A percentile compares a stretch with the other conserved stretches of the same genome.
Conservation (phyloP, 2,797 vertebrate species). For the Xenopus petersii region DNA sequence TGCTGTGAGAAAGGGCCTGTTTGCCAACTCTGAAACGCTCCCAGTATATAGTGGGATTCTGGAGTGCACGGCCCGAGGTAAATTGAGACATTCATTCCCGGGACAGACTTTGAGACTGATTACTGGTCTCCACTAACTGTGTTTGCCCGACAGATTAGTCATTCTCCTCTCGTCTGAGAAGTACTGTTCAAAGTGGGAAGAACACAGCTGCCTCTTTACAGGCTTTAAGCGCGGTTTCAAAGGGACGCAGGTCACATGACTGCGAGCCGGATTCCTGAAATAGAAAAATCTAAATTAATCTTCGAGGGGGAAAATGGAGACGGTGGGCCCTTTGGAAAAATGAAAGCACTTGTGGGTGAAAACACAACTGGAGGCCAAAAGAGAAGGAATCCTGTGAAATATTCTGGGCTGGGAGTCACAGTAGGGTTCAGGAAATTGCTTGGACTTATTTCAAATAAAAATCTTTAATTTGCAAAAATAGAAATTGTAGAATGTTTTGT, state of each 20-base stretch:
- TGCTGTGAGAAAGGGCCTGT: conserved; percentile 13
- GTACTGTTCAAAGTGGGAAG: conserved; percentile 62
- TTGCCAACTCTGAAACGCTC: conserved; percentile 41
- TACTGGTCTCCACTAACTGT: conserved; percentile 59
- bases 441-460: too few relatives aligned
- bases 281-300: conserved; percentile 68
- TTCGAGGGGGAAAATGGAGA: conserved; percentile 54
- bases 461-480: too few relatives aligned
- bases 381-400: conserved; percentile 55
- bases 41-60: conserved; percentile 50
- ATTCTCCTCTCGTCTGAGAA: conserved; percentile 62
- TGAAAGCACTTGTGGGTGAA: conserved; percentile 61
- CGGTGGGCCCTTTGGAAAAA: conserved; percentile 56
- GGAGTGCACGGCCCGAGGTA: conserved; percentile 57
- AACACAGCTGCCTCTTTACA: conserved; percentile 68
- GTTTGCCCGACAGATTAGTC: conserved; percentile 71
- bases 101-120: conserved; percentile 58
- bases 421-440: conserved; percentile 18
- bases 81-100: conserved; percentile 65
- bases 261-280: conserved; percentile 54
- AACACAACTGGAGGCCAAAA: conserved; percentile 64
- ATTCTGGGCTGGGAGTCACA: conserved; percentile 38
- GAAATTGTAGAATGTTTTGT: too few relatives aligned
- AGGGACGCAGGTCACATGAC: conserved; percentile 55
- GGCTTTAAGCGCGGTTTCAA: conserved; percentile 59